phyloP scores from a whole-genome alignment of 2,797 vertebrate genomes.

The Clarias platycephalus region DNA sequence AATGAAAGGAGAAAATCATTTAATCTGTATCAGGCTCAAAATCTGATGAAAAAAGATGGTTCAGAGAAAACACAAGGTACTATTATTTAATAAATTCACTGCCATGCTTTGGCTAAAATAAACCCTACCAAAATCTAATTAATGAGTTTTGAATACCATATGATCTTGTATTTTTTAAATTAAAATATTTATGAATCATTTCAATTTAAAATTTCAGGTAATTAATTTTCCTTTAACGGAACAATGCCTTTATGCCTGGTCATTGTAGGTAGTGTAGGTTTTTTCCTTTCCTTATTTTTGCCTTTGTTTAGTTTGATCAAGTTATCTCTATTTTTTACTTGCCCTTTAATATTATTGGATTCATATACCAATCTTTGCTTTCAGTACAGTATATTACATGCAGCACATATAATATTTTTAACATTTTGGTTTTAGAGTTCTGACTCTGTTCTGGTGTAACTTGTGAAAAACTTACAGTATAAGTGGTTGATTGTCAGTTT shows the following conservation, averaged over 20 bases:
- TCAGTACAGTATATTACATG: not conserved
- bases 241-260: not conserved
- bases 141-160: not conserved
- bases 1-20: constrained; percentile 5
- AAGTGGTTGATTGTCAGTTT: not conserved
- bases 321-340: not conserved
- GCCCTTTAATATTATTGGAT: not conserved
- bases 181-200: not conserved
- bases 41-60: not conserved
- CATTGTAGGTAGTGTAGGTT: not conserved
- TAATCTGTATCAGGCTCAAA: constrained; percentile 15
- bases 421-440: not conserved
- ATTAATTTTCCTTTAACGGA: not conserved
- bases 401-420: not conserved
- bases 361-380: no score
- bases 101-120: not conserved
- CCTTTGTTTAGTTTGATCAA: not conserved
- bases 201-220: not conserved
- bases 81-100: not conserved
- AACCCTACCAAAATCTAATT: not conserved
- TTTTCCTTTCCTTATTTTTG: not conserved
- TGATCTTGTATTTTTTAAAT: not conserved
- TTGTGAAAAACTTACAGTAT: no score
- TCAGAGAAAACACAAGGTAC: not conserved
- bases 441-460: not conserved